These are phyloP conservation scores for Nothura maculosa DNA, from an alignment of 2,797 vertebrate species.

Conservation along the genomic window DNA sequence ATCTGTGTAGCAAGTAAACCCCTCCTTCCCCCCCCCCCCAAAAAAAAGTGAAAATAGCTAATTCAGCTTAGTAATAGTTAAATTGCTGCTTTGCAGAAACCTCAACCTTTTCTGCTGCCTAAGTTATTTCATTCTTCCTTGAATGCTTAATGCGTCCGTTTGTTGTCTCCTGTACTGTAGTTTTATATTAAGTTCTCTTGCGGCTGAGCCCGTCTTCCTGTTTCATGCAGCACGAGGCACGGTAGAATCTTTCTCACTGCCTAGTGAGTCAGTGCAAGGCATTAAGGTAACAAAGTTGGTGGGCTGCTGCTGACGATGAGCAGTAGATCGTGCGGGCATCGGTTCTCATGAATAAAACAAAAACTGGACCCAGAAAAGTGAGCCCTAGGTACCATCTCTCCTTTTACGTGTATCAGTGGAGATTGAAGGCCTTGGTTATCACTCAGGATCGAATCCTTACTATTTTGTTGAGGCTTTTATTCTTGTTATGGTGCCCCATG, in stretches of 20 bases:
- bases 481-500: conserved; percentile 39
- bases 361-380: background rate
- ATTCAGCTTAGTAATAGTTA: background rate
- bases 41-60: background rate
- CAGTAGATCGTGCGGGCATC: background rate
- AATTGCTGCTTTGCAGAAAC: conserved; percentile 8
- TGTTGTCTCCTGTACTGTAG: background rate
- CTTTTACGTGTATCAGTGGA: background rate
- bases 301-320: fast-evolving
- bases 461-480: conserved; percentile 34
- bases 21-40: no score
- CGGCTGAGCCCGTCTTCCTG: background rate
- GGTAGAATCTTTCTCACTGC: background rate
- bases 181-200: background rate
- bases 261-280: background rate
- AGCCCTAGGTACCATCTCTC: background rate
- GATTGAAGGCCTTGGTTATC: background rate
- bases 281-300: fast-evolving
- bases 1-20: background rate
- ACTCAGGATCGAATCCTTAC: background rate
- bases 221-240: background rate
- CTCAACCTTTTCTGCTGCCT: background rate
- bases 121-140: background rate
- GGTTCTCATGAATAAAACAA: background rate
- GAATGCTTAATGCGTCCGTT: background rate